Conservation (phyloP, 1,140 invertebrate genomes). For the Bombus superbus region DNA sequence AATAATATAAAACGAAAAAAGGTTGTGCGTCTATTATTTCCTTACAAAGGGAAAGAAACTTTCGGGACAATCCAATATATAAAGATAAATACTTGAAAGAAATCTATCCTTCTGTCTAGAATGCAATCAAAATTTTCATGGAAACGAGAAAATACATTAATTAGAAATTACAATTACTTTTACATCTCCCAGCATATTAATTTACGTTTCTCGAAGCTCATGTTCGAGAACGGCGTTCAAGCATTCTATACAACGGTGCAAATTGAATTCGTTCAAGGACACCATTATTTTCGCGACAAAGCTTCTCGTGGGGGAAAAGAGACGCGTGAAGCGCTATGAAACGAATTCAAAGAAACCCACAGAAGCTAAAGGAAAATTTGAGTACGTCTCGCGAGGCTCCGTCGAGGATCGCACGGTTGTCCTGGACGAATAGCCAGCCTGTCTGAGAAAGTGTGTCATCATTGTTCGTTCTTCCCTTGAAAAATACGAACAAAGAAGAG, state of each 20-base stretch:
- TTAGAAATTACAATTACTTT: background rate
- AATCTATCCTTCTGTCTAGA: too few relatives aligned
- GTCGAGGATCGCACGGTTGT: conserved; percentile 9
- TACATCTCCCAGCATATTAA: background rate
- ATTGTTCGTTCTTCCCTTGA: conserved; percentile 29
- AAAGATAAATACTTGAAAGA: too few relatives aligned
- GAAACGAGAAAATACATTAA: background rate
- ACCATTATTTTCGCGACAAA: background rate
- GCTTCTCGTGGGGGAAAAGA: background rate
- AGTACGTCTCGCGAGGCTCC: conserved; percentile 8
- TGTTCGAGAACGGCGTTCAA: background rate
- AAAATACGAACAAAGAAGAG: conserved; percentile 34
- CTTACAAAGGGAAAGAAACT: too few relatives aligned
- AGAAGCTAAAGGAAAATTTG: conserved; percentile 22
- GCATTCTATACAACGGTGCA: background rate
- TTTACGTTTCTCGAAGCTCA: background rate
- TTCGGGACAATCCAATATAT: too few relatives aligned
- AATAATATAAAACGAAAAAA: too few relatives aligned
- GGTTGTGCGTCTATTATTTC: too few relatives aligned
- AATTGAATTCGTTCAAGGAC: conserved; percentile 14
- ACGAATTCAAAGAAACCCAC: background rate
- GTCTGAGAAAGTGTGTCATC: conserved; percentile 28
- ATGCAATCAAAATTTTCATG: too few relatives aligned
- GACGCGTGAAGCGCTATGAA: background rate
- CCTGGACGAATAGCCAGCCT: background rate